These are phyloP conservation scores for Physeter macrocephalus DNA, from an alignment of 2,113 vertebrate genomes.

Conservation along the genomic window DNA sequence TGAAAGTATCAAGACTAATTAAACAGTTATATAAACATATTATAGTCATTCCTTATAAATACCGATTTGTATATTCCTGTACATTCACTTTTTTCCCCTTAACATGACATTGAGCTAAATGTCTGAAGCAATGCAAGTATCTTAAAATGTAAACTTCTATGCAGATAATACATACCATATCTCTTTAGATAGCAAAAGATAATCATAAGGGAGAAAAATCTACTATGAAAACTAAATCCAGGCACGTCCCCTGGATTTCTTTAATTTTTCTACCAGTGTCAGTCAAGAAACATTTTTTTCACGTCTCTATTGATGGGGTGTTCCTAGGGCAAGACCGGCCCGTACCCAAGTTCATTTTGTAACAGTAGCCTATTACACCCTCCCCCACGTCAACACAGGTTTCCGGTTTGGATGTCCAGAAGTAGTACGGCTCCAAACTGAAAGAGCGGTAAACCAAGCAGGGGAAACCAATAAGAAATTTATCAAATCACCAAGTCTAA, in stretches of 20 bases:
- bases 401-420: not conserved
- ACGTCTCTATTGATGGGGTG: not conserved
- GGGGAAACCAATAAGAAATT: not conserved
- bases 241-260: not conserved
- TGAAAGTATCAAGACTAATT: not conserved
- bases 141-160: not conserved
- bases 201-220: not conserved
- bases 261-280: not conserved
- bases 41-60: not conserved
- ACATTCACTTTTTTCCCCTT: not conserved
- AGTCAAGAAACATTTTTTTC: not conserved
- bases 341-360: not conserved
- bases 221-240: not conserved
- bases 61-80: not conserved
- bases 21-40: not conserved
- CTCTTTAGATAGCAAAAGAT: not conserved
- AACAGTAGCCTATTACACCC: not conserved
- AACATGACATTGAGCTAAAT: not conserved
- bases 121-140: not conserved
- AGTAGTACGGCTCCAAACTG: not conserved
- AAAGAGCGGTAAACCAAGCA: not conserved
- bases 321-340: not conserved
- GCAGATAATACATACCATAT: not conserved
- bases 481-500: not conserved
- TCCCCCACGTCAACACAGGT: not conserved